Base-by-base conservation (phyloP, 2,888 invertebrate genomes). In the Polydrusus pterygomalis region DNA sequence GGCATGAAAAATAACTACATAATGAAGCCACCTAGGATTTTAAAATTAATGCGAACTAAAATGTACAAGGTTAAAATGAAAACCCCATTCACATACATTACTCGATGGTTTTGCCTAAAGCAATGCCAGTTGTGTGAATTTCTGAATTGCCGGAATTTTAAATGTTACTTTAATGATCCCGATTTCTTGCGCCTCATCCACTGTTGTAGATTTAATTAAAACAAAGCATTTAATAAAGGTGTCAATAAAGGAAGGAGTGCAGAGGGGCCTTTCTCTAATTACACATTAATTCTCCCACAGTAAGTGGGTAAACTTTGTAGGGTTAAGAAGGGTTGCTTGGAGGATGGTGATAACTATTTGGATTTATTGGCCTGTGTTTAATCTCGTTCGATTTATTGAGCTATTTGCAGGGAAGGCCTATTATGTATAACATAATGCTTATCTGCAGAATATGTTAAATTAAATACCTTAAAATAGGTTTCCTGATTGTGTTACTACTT, bases 211-310 rank as follows among this genome's bases (percentile, higher is more conserved):
- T 54, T 54, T 54, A 54, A 54, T 54, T 54, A 54, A 54, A 54
- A 54, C 20, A 20, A 54, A 13, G 30, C 15, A 20, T 25, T 20
- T 25, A 54, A 20, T 51, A 11, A 20, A 51, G 17, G 51, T 20
- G 51, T 51, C 51, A 11, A 54, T 54, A 54, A 54, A 54, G 7
- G 54, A 20, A 1, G 20, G 30, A 54, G 47, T 47, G 25, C 54
- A 54, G 54, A 54, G 25, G 30, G 20, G 54, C 11, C 54, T 54
- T 25, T 20, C 54, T 54, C 25, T 20, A 54, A 54, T 54, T 54
- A 54, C 20, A 30, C 54, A 54, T 25, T 54, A 54, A 54, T 54
- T 54, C 13, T 25, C 54, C 54, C 25, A 30, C 11, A 30, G 54
- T 6, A 2, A 20, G 20, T n/a, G 54, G 54, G 25, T 54, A 30